A percentile compares a stretch with the other conserved stretches of the same genome.
Evolutionary conservation across 1,140 invertebrate genomes (phyloP).

Genomic region (Sinella curviseta): DNA sequence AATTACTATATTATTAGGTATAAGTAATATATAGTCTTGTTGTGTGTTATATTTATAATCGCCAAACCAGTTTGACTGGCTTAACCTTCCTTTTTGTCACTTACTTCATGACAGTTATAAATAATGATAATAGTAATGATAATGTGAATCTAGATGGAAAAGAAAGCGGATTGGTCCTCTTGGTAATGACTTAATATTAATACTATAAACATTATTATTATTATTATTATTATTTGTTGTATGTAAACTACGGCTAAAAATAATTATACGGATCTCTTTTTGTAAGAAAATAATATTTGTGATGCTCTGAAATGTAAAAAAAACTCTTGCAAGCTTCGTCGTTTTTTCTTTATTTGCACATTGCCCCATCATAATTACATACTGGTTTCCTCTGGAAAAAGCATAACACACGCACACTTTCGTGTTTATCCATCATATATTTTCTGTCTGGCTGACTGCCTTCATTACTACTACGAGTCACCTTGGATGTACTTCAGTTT

Average conservation of each 20-base stretch:
- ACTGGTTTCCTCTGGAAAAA: too few species aligned
- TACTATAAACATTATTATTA: background rate
- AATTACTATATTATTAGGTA: too few species aligned
- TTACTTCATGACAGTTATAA: conserved; percentile 11
- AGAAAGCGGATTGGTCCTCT: background rate
- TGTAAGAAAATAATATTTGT: conserved; percentile 28
- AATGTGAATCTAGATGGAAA: background rate
- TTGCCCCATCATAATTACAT: too few species aligned
- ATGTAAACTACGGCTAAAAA: background rate
- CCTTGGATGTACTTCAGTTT: too few species aligned
- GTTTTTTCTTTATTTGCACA: too few species aligned
- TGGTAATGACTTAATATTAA: background rate
- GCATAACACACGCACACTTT: too few species aligned
- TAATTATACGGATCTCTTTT: conserved; percentile 26
- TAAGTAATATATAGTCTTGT: conserved; percentile 13
- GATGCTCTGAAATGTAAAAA: conserved; percentile 20
- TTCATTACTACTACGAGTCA: too few species aligned
- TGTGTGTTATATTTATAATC: conserved; percentile 16
- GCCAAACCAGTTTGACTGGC: conserved; percentile 7
- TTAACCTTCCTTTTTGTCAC: conserved; percentile 22
- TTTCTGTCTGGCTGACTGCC: too few species aligned
- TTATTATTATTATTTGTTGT: conserved; percentile 21
- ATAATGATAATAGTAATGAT: background rate
- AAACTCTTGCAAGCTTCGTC: too few species aligned
- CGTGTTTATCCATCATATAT: too few species aligned